These are phyloP conservation scores for Hippocampus guttulatus DNA, from an alignment of 2,113 vertebrate species.

Conservation along the genomic window DNA sequence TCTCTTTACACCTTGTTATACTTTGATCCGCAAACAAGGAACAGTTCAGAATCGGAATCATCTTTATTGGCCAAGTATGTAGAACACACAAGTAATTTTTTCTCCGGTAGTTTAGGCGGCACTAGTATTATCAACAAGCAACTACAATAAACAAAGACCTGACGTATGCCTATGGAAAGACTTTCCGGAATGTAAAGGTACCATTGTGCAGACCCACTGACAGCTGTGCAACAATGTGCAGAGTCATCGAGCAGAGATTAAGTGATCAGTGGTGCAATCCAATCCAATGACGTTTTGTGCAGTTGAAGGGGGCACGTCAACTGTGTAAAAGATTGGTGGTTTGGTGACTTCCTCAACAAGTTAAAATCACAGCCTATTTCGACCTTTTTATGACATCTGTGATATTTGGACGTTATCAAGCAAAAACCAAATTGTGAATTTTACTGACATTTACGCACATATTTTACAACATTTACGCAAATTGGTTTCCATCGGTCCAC, in stretches of 20 bases:
- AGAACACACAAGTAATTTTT: too few species aligned
- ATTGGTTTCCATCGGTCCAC: neutral
- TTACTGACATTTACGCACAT: neutral
- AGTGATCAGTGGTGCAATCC: too few species aligned
- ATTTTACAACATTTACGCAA: neutral
- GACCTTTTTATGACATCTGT: neutral
- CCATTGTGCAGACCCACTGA: too few species aligned
- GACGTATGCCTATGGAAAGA: too few species aligned
- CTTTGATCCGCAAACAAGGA: neutral
- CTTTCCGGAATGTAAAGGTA: too few species aligned
- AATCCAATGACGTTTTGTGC: too few species aligned
- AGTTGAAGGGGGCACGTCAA: neutral
- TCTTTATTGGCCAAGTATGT: too few species aligned
- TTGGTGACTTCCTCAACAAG: neutral
- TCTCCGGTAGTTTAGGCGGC: too few species aligned
- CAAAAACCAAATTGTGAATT: neutral
- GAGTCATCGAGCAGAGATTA: too few species aligned
- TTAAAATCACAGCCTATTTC: neutral
- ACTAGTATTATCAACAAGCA: too few species aligned
- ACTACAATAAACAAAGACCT: too few species aligned
- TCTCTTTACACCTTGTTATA: neutral
- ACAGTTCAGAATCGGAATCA: neutral
- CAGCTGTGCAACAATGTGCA: too few species aligned
- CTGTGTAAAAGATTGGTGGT: neutral
- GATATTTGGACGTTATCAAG: neutral